These are phyloP conservation scores for Chymomyza fuscimana DNA, from an alignment of 2,888 invertebrate genomes.

Conservation along the genomic window DNA sequence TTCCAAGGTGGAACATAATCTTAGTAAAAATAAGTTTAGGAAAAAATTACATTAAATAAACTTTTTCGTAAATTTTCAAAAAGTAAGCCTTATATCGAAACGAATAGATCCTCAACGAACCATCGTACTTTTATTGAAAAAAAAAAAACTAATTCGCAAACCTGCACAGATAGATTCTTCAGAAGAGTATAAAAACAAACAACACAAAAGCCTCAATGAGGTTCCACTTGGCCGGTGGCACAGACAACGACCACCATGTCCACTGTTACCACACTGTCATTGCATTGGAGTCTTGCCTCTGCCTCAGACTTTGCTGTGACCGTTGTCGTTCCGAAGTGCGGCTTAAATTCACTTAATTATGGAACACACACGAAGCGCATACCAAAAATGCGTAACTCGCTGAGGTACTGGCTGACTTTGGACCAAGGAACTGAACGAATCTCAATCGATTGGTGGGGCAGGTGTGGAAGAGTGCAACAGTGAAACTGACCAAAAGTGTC, in stretches of 20 bases:
- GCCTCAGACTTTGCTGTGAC: neutral
- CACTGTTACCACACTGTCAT: neutral
- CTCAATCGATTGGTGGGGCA: neutral
- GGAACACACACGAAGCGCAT: slow-evolving; percentile 78
- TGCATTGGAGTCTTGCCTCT: neutral
- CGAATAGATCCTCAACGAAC: no score
- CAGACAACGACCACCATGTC: slow-evolving; percentile 55
- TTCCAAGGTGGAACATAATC: no score
- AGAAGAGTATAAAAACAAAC: neutral
- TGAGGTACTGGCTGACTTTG: neutral
- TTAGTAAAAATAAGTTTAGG: no score
- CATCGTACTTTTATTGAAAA: no score
- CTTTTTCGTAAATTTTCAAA: no score
- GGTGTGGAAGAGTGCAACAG: neutral
- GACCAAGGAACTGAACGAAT: neutral
- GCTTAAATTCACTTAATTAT: slow-evolving; percentile 78
- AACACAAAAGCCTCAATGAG: slow-evolving; percentile 25
- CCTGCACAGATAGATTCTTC: slow-evolving; percentile 12
- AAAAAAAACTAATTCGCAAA: neutral
- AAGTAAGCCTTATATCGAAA: no score
- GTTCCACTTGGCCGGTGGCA: neutral
- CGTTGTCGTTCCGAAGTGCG: slow-evolving; percentile 44
- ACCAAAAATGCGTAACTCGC: slow-evolving; percentile 39
- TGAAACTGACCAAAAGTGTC: slow-evolving; percentile 36
- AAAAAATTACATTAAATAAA: no score